Conservation (phyloP, 2,113 vertebrate species). For the Drymodes brunneopygia region DNA sequence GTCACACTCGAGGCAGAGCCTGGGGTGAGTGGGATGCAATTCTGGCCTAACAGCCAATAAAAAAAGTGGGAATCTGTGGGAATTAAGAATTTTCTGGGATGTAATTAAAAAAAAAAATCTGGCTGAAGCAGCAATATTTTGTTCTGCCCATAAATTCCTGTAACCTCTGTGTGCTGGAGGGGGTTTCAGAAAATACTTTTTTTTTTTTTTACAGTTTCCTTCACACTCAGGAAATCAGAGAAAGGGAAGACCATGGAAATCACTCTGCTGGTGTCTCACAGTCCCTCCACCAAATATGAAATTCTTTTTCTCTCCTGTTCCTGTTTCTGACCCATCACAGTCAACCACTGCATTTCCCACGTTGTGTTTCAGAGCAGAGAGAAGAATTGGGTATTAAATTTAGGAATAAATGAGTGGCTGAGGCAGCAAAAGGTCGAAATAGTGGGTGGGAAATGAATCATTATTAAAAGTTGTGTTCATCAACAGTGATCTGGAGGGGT, state of each 20-base stretch:
- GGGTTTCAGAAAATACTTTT: fast-evolving
- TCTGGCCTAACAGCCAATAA: not conserved
- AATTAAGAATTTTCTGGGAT: not conserved
- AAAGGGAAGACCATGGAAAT: not conserved
- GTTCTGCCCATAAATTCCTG: not conserved
- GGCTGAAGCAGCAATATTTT: not conserved
- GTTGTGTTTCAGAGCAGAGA: not conserved
- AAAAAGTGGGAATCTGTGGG: not conserved
- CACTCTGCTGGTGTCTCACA: not conserved
- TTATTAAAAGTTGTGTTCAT: not conserved
- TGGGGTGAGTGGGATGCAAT: not conserved
- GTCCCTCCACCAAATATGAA: not conserved
- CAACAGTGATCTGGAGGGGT: fast-evolving
- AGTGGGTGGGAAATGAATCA: not conserved
- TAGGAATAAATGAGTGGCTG: not conserved
- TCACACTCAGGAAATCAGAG: not conserved
- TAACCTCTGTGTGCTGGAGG: not conserved
- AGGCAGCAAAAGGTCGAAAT: not conserved
- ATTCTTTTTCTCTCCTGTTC: not conserved
- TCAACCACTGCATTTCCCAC: not conserved
- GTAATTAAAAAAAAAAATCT: not conserved
- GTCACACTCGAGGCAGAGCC: not conserved
- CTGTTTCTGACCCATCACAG: not conserved
- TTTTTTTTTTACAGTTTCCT: not conserved
- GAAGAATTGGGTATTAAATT: not conserved